A percentile compares a stretch with the other conserved stretches of the same genome.
Conservation (phyloP, 2,797 vertebrate species). For the Chiroxiphia lanceolata region DNA sequence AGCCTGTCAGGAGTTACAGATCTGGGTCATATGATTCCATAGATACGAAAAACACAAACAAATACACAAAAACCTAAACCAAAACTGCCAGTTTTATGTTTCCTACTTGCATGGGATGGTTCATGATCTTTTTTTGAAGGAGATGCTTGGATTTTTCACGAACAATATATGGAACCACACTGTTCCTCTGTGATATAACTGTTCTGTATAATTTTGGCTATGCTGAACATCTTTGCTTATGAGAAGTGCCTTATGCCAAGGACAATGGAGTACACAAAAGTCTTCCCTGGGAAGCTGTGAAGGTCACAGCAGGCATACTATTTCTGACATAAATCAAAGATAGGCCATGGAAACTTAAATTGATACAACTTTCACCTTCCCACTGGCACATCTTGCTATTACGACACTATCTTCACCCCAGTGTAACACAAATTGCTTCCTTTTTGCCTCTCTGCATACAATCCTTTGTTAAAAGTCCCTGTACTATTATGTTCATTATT, state of each 20-base stretch:
- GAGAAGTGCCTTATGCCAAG: neutral
- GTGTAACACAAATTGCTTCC: neutral
- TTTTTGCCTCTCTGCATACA: neutral
- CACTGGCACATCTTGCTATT: neutral
- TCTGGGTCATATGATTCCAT: neutral
- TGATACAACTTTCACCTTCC: neutral
- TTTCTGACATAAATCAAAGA: neutral
- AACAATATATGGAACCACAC: neutral
- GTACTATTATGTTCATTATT: neutral
- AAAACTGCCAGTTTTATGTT: neutral
- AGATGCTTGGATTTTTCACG: neutral
- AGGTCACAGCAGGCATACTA: neutral
- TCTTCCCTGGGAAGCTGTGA: neutral
- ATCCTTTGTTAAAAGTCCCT: neutral
- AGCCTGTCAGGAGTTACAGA: neutral
- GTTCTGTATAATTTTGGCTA: neutral
- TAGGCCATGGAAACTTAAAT: neutral
- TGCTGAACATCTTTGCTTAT: neutral
- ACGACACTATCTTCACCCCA: neutral
- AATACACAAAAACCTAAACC: neutral
- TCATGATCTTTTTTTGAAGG: neutral
- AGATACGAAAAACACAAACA: neutral
- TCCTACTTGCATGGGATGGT: neutral
- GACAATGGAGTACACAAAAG: neutral
- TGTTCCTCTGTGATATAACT: neutral